These are phyloP conservation scores for Halisarca cf. caerulea DNA, from an alignment of 37 sponge, comb jelly and placozoan species.

Conservation along the genomic window DNA sequence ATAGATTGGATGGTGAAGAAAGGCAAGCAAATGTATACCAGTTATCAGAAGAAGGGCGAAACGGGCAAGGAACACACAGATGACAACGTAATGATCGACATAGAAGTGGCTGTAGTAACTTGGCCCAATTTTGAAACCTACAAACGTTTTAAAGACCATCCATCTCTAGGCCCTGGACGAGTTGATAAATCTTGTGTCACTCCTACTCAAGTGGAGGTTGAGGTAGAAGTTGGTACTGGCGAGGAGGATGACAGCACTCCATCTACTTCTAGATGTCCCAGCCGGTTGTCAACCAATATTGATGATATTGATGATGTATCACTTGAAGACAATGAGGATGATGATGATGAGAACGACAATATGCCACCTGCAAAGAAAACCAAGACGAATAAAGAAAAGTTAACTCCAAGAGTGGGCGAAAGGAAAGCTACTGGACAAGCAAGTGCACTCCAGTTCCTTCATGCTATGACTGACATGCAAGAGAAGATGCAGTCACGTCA, in stretches of 20 bases:
- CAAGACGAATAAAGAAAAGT: not conserved
- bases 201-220: not conserved
- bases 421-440: not conserved
- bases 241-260: not conserved
- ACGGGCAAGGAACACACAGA: not conserved
- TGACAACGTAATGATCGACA: not conserved
- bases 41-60: not conserved
- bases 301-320: not conserved
- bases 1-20: not conserved
- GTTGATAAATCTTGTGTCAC: not conserved
- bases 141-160: conserved; percentile 7
- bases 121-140: not conserved
- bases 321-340: not conserved
- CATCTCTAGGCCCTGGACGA: not conserved
- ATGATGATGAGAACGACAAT: not conserved
- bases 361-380: not conserved
- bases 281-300: not conserved
- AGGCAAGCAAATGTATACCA: not conserved
- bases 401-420: not conserved
- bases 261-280: not conserved
- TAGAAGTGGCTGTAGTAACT: not conserved
- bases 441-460: not conserved
- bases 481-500: not conserved
- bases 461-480: not conserved
- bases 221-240: not conserved